Conservation (phyloP, 92 coral and sea anemone genomes). For the Blastomussa wellsi region DNA sequence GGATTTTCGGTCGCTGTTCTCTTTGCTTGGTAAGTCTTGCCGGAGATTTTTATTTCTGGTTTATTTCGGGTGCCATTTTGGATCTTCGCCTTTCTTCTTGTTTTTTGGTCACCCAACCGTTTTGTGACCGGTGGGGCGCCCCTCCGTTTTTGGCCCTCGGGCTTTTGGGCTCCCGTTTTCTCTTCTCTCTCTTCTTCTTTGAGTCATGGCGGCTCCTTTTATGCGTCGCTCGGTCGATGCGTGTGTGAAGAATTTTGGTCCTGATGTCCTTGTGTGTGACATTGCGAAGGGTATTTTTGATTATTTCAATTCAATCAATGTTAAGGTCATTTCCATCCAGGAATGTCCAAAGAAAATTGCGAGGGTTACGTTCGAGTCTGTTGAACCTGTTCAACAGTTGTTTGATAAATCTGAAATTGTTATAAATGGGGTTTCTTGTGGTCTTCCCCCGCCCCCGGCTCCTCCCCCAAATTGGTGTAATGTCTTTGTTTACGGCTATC, state of each 20-base stretch:
- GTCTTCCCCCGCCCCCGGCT: background rate
- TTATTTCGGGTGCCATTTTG: background rate
- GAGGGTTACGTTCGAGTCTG: background rate
- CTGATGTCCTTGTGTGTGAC: background rate
- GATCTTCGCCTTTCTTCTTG: background rate
- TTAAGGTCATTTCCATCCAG: background rate
- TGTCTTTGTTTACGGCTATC: background rate
- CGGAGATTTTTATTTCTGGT: background rate
- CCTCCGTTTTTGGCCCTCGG: background rate
- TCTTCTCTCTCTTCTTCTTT: background rate
- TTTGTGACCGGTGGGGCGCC: background rate
- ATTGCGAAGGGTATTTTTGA: background rate
- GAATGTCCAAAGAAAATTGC: background rate
- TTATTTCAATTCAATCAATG: too few relatives aligned
- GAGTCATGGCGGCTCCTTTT: background rate
- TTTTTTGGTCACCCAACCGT: background rate
- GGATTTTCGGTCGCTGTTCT: background rate
- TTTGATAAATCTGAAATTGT: too few relatives aligned
- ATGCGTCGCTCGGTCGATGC: background rate
- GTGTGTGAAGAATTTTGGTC: background rate
- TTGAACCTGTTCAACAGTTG: background rate
- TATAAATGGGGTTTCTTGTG: background rate
- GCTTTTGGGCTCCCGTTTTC: background rate
- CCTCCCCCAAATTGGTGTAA: background rate
- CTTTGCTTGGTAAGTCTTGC: background rate